These are phyloP conservation scores for Meloidogyne chitwoodi DNA, from an alignment of 1,140 invertebrate species.

Conservation along the genomic window DNA sequence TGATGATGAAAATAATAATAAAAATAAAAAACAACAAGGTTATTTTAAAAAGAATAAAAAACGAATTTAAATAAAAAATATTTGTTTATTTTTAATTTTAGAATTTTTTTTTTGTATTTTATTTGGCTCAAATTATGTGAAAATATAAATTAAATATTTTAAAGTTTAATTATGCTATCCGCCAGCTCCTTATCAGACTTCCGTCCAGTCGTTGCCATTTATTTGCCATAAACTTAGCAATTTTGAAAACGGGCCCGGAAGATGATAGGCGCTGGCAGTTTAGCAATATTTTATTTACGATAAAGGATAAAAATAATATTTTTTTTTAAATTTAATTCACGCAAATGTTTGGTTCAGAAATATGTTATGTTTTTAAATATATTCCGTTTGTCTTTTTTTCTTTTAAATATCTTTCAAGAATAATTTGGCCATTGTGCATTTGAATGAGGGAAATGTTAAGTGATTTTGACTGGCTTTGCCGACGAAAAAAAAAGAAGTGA, in stretches of 20 bases:
- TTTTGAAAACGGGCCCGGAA: slow-evolving; percentile 24
- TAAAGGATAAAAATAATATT: not conserved
- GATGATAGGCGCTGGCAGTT: slow-evolving; percentile 22
- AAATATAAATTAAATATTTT: too few relatives aligned
- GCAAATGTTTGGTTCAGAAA: not conserved
- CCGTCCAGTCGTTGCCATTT: slow-evolving; percentile 26
- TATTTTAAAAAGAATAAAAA: not conserved
- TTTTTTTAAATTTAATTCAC: not conserved
- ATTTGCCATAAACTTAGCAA: not conserved
- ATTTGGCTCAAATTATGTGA: too few relatives aligned
- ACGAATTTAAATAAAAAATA: not conserved
- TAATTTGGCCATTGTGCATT: not conserved
- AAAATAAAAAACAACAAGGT: not conserved
- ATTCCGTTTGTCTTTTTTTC: not conserved
- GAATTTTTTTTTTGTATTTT: too few relatives aligned
- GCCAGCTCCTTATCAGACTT: slow-evolving; percentile 35
- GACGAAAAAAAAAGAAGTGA: not conserved
- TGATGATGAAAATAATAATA: not conserved
- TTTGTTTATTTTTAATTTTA: too few relatives aligned
- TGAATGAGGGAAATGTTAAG: slow-evolving; percentile 10
- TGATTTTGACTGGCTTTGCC: slow-evolving; percentile 9
- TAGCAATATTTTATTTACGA: not conserved
- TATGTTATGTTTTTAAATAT: not conserved
- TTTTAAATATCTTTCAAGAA: not conserved
- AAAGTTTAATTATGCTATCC: not conserved